A percentile compares a stretch with the other conserved stretches of the same genome.
Conservation (phyloP, 2,797 vertebrate species). For the Pseudomugil tenellus region DNA sequence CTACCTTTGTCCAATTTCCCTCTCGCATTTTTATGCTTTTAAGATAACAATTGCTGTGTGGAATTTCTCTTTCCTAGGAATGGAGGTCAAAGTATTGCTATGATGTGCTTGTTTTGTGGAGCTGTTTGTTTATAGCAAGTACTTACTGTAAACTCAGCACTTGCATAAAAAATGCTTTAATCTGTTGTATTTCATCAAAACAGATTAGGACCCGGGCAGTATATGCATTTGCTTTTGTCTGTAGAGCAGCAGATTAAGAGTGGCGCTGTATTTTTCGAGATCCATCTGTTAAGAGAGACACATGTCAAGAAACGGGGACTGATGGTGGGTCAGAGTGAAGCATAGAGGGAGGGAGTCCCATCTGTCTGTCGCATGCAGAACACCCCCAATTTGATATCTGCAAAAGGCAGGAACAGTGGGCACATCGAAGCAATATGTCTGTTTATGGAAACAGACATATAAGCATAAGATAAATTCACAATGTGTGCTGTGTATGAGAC, state of each 20-base stretch:
- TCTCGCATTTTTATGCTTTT: neutral
- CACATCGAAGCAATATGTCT: neutral
- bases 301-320: slow-evolving; percentile 18
- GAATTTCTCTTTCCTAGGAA: neutral
- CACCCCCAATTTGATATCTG: slow-evolving; percentile 26
- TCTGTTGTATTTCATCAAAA: slow-evolving; percentile 47
- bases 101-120: slow-evolving; percentile 20
- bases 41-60: neutral
- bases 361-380: slow-evolving; percentile 63
- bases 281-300: slow-evolving; percentile 75
- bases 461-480: neutral
- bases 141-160: slow-evolving; percentile 4
- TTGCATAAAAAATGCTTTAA: slow-evolving; percentile 13
- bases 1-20: neutral
- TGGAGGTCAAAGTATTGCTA: neutral
- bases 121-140: slow-evolving; percentile 38
- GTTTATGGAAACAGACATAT: slow-evolving; percentile 2
- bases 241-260: slow-evolving; percentile 75
- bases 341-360: slow-evolving; percentile 60
- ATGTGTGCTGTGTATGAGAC: slow-evolving; percentile 7
- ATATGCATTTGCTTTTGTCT: slow-evolving; percentile 42
- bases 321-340: slow-evolving; percentile 34
- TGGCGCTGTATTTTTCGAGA: slow-evolving; percentile 68
- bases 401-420: slow-evolving; percentile 5
- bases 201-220: slow-evolving; percentile 51